Percentiles rank a stretch among this genome's conserved stretches.
Evolutionary conservation across 2,797 vertebrate species (phyloP).

Genomic region (Todus mexicanus): DNA sequence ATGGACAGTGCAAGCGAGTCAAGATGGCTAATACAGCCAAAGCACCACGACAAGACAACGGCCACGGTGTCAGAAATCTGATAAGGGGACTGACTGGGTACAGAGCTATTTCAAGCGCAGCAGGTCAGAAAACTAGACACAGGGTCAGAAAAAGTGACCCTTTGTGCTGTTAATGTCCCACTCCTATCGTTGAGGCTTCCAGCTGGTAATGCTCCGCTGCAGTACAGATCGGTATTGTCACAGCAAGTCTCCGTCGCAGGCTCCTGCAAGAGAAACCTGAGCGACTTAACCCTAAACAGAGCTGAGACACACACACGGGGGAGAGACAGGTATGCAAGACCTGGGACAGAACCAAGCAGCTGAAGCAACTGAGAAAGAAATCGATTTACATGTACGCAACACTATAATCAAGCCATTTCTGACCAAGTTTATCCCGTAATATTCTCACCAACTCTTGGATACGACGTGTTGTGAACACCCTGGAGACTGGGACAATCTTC

Average conservation of each 20-base stretch:
- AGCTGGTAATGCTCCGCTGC: not conserved
- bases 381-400: not conserved
- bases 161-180: not conserved
- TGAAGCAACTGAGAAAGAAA: not conserved
- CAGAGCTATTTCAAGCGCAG: not conserved
- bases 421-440: not conserved
- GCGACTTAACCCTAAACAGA: not conserved
- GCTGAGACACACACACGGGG: not conserved
- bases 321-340: not conserved
- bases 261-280: not conserved
- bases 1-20: not conserved
- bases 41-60: not conserved
- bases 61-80: not conserved
- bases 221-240: not conserved
- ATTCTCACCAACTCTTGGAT: constrained; percentile 89
- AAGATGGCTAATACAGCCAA: not conserved
- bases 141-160: not conserved
- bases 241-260: not conserved
- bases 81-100: not conserved
- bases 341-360: not conserved
- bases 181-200: not conserved
- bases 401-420: not conserved
- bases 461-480: constrained; percentile 92
- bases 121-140: too few relatives aligned
- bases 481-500: constrained; percentile 81